A percentile compares a stretch with the other conserved stretches of the same genome.
phyloP scores from a whole-genome alignment of 2,797 vertebrate species.

The Mus caroli region DNA sequence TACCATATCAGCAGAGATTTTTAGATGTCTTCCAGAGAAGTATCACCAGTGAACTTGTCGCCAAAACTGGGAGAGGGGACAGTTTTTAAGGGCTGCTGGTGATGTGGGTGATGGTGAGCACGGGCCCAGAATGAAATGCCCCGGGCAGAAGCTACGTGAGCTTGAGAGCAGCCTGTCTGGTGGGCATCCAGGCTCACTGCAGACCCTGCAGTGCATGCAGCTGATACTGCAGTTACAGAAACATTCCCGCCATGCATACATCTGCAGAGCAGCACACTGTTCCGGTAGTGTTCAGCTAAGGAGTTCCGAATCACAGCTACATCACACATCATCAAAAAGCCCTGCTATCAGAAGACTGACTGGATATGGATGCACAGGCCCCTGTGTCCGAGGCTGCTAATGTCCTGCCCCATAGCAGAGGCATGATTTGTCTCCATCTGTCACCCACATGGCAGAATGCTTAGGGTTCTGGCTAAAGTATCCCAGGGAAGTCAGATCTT shows the following conservation, averaged over 20 bases:
- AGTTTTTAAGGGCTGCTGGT: rapidly evolving
- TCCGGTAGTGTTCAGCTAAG: constrained; percentile 72
- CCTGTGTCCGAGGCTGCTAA: constrained; percentile 78
- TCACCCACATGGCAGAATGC: constrained; percentile 77
- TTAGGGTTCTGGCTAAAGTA: constrained; percentile 67
- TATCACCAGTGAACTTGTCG: not conserved
- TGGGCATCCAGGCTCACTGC: not conserved
- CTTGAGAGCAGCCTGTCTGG: rapidly evolving
- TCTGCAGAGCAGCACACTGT: constrained; percentile 75
- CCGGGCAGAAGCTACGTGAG: rapidly evolving
- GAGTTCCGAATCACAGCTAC: constrained; percentile 81
- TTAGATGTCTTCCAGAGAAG: not conserved
- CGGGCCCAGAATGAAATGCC: rapidly evolving
- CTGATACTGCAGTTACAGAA: not conserved
- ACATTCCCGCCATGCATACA: not conserved
- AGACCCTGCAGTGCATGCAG: not conserved
- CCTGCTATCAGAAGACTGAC: not conserved
- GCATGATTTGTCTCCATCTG: constrained; percentile 74
- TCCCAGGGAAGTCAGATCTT: constrained; percentile 53
- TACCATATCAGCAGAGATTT: too few species aligned
- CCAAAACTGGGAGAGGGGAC: rapidly evolving
- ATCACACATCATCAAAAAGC: constrained; percentile 79
- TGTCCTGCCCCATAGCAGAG: constrained; percentile 59
- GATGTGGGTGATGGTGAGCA: rapidly evolving
- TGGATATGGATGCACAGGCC: not conserved